Evolutionary conservation across 2,797 vertebrate species (phyloP).

Genomic region (Chiropotes sagulatus): DNA sequence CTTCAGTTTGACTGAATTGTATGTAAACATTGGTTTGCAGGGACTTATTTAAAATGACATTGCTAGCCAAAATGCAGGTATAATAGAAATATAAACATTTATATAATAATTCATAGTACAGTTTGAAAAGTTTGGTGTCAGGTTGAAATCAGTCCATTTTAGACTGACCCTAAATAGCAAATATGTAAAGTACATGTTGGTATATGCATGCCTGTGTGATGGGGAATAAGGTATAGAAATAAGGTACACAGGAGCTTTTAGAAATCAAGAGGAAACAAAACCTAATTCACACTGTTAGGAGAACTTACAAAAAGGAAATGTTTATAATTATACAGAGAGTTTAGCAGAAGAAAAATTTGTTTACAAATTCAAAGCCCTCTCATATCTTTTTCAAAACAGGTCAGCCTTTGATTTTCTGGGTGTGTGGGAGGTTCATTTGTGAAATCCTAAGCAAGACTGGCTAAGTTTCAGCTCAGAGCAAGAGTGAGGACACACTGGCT

Average conservation of each 20-base stretch:
- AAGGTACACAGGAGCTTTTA: accelerated
- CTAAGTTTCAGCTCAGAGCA: no score
- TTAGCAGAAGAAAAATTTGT: neutral
- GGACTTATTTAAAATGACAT: neutral
- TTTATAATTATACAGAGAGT: neutral
- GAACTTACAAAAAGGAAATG: neutral
- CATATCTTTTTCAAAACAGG: neutral
- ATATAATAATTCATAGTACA: neutral
- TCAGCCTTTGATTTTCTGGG: neutral
- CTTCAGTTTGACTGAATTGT: neutral
- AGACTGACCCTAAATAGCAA: no score
- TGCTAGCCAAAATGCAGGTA: neutral
- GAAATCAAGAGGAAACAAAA: neutral
- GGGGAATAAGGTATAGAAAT: accelerated
- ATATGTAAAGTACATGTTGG: neutral
- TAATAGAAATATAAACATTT: neutral
- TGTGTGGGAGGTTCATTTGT: no score
- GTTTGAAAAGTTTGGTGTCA: neutral
- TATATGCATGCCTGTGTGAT: accelerated
- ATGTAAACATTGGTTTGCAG: neutral
- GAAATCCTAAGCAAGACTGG: neutral
- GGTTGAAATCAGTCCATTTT: neutral
- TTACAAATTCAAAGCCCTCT: accelerated
- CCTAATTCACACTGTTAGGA: neutral
- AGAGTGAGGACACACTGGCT: accelerated